Evolutionary conservation across 2,888 invertebrate species (phyloP), one percentile per base, ranked within the genome.

Genomic region (Pachymerium ferrugineum): DNA sequence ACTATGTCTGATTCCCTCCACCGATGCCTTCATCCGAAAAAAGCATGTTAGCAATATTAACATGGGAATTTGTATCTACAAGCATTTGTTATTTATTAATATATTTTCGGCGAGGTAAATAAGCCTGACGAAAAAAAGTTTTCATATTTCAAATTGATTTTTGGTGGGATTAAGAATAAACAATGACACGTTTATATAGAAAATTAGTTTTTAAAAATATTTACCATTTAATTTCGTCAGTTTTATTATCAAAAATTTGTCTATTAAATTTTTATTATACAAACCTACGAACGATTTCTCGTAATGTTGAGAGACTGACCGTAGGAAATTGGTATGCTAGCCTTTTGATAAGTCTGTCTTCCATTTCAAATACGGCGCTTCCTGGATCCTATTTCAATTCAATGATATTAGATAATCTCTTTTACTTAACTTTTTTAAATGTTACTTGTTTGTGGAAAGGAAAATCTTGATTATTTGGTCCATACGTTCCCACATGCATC

Each of bases 401-500:
- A 38, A 12, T 16, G 1, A 38, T 38, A 10, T 38, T 1, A 38
- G 4, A 16, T 38, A 4, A n/a, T 38, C 2, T 38, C 16, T 8
- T 16, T 12, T 12, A 8, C 4, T 12, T 38, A 10, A 38, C 1
- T 38, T 38, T 38, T 5, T 38, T 35, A 14, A 2, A 3, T 29
- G 22, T 72, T 35, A 72, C 72, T 35, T 72, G 72, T 54, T 62
- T 47, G 16, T 72, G 31, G 29, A 47, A 72, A 28, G 72, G 31
- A 73, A 73, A 29, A 33, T 73, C 73, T 28, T 73, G 73, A 38
- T 71, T 62, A 28, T 62, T 71, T 19, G 71, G 42, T 68, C 67
- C 30, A 16, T 68, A 68, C 76, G 8, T 78, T 73, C 35, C 78
- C 74, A 73, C 22, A n/a, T 68, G 73, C 73, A 85, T 83, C 78